Evolutionary conservation across 2,888 invertebrate species (phyloP), one percentile per base, ranked within the genome.

Genomic region (Pheosia tremula): DNA sequence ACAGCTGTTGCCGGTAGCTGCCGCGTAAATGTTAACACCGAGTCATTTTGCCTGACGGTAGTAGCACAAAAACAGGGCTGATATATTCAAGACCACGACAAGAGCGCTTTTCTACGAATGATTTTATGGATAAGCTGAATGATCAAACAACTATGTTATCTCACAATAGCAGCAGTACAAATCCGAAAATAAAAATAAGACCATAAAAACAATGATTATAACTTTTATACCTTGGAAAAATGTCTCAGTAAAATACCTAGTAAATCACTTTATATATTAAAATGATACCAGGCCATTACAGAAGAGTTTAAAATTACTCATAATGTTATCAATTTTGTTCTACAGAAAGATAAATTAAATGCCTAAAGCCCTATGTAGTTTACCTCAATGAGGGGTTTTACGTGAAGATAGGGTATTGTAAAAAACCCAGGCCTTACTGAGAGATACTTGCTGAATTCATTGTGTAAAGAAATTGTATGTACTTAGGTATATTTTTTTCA

Each of bases 221-320:
- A 10, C 9, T 4, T 5, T 7, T 2, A 2, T 36, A 37, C 5
- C 52, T 10, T 53, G 53, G 10, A 3, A 4, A 53, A 53, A 10
- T 10, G 10, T 50, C 24, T 50, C 37, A 37, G 37, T 37, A 53
- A 53, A 53, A 43, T 37, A 47, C 36, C 49, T 13, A 38, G 61
- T 61, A 53, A 68, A 61, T 62, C 55, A 24, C 57, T 50, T 61
- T 71, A 67, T 70, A 62, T 62, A 61, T 61, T 56, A 58, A 49
- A 62, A 41, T 56, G 52, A 58, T 62, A 69, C 57, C 53, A 57
- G 45, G 38, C 38, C 56, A 62, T 56, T 59, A 56, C 59, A 61
- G 47, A 13, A 55, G 56, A 55, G 61, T 61, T 60, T 57, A 54
- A 49, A 55, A 53, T 50, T 54, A 13, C 41, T 52, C 8, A 58